Evolutionary conservation across 2,113 vertebrate genomes (phyloP), one percentile per base, ranked within the genome.

Genomic region (Corythornis cristatus): DNA sequence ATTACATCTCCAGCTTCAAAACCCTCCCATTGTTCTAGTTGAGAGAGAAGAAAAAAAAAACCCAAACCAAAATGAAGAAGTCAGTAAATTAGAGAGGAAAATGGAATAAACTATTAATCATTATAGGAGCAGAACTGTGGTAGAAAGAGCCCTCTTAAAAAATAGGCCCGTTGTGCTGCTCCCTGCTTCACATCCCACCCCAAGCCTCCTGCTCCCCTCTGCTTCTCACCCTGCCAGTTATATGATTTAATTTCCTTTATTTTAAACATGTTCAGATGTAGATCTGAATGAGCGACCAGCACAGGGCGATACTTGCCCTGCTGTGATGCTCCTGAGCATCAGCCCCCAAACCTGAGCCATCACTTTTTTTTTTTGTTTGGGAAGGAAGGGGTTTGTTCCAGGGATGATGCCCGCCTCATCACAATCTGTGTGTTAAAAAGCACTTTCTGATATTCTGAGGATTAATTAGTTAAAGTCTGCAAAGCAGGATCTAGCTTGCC

Each of bases 1-100:
- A 74, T 89, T 95, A 93, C 90, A 95, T 51, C 75, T 88, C 88
- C 54, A 61, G 90, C 96, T 97, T 97, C 93, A 97, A 97, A 97
- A 93, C 83, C 56, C 88, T 97, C 86, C 70, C 78, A 96, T 97
- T 97, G 96, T 97, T 97, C 92, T 81, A 68, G 67, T 53, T 95
- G 96, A 96, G 96, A 96, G 86, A 77, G 67, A 67, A 25, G 15
- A 20, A 51, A 83, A 85, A 72, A 48, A 33, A 35, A 68, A 31
- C 8, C 51, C 83, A 20, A 19, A 42, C 51, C 83, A 20, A 19
- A 42, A 26, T 6, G 43, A 96, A 67, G 70, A 60, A 96, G 82
- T 72, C 75, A 42, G 88, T 76, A 93, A 96, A 93, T 97, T 94
- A 96, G 89, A 81, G 26, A 64, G 67, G 88, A 89, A 88, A 82